These are phyloP conservation scores for Pollenia labialis DNA, from an alignment of 2,888 invertebrate species.

Conservation along the genomic window DNA sequence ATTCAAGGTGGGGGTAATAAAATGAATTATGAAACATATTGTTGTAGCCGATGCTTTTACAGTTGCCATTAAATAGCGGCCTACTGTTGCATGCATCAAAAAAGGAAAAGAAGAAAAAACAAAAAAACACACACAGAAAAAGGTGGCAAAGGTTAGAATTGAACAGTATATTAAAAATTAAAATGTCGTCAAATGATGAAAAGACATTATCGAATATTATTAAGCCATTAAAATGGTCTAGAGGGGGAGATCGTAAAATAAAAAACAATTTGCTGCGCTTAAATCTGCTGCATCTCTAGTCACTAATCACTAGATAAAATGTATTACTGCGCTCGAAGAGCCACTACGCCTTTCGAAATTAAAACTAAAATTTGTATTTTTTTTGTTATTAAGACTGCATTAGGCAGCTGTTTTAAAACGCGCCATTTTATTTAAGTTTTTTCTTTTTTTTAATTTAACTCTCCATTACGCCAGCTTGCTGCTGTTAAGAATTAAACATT, in stretches of 20 bases:
- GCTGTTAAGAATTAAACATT: neutral
- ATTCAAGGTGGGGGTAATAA: conserved; percentile 62
- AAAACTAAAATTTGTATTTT: neutral
- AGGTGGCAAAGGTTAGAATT: conserved; percentile 61
- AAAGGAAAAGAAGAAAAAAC: neutral
- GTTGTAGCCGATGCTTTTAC: conserved; percentile 37
- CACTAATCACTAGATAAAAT: conserved; percentile 30
- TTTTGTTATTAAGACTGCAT: neutral
- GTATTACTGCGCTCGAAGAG: neutral
- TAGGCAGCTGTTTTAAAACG: conserved; percentile 54
- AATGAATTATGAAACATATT: conserved; percentile 68
- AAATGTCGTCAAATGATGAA: conserved; percentile 23
- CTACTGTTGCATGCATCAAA: conserved; percentile 35
- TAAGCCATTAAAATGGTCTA: conserved; percentile 55
- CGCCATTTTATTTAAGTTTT: conserved; percentile 48
- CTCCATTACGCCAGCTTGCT: neutral
- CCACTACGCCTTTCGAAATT: neutral
- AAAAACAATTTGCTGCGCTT: conserved; percentile 62
- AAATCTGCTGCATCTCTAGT: conserved; percentile 1
- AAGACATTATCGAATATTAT: conserved; percentile 63
- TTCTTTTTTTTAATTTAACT: neutral
- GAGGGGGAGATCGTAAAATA: conserved; percentile 27
- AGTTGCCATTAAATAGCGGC: conserved; percentile 11
- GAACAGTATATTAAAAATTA: conserved; percentile 42
- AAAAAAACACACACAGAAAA: neutral